Evolutionary conservation across 2,797 vertebrate genomes (phyloP), one percentile per base, ranked within the genome.

Genomic region (Etheostoma perlongum): DNA sequence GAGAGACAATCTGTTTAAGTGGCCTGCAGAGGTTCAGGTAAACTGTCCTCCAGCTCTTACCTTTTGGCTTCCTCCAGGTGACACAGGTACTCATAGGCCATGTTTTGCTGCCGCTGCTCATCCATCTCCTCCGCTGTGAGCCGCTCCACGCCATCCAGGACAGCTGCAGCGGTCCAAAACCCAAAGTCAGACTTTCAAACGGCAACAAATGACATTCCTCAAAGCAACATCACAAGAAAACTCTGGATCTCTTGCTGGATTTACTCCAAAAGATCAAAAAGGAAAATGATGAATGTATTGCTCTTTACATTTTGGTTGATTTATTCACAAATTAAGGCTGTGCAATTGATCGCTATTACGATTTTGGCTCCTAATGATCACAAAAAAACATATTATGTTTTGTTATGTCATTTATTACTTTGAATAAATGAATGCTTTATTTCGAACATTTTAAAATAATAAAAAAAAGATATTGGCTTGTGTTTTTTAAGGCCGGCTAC

Each of bases 121-220:
- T 99, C 98, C 98, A 99, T 99, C 95, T 99, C 98, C 91, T 99
- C 98, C 0, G 98, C 98, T 0, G 98, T 99, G 86, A 99, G 96
- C n/a, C 98, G 94, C 92, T 99, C 97, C 93, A 98, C 95, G n/a
- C 96, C 97, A 89, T 99, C 98, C 95, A 99, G 94, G 69, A 99
- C 98, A 40, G 98, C 98, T 99, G 89, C 11, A 86, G 68, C 30
- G 40, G 36, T 73, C 48, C 25, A 25, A 65, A 2, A 64, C 15
- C 67, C 2, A 48, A 2, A 16, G 19, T 30, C 1, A 61, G 19
- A 57, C n/a, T 19, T 42, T 27, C 3, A 70, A n/a, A 5, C 30
- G 48, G 19, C 2, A 55, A 42, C 16, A 1, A 33, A 40, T 25
- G 25, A 2, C 36, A 1, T 40, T 40, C 36, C 3, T 4, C 36